A percentile compares a stretch with the other conserved stretches of the same genome.
Evolutionary conservation across 2,113 vertebrate genomes (phyloP).

Genomic region (Heterochromis multidens): DNA sequence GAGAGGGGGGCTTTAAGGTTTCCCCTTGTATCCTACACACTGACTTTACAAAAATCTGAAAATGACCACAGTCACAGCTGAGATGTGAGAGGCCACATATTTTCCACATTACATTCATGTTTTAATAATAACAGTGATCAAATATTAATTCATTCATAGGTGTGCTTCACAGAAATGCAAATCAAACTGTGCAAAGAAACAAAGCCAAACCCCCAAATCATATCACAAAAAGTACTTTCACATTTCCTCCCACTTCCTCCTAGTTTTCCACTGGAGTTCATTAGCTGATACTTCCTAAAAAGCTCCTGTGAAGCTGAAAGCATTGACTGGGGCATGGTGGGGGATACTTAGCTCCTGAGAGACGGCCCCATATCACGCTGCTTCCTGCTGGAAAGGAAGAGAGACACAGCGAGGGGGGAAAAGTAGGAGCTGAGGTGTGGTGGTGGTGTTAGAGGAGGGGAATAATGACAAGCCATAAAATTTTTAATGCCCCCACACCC

Average conservation of each 20-base stretch:
- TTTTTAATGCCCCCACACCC: constrained; percentile 51
- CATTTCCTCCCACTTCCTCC: not conserved
- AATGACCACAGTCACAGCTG: not conserved
- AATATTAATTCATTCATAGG: not conserved
- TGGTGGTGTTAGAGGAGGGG: not conserved
- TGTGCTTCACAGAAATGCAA: not conserved
- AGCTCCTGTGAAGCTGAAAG: not conserved
- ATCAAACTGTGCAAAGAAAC: not conserved
- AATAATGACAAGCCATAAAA: constrained; percentile 61
- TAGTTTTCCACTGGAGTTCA: not conserved
- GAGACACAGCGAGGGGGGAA: not conserved
- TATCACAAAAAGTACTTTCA: not conserved
- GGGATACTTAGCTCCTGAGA: constrained; percentile 3
- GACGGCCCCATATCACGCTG: not conserved
- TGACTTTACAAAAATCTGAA: not conserved
- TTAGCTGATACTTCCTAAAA: not conserved
- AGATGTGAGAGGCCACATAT: not conserved
- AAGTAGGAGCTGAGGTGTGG: not conserved
- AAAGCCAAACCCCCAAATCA: not conserved
- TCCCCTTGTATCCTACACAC: no score
- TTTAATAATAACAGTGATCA: not conserved
- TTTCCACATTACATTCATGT: not conserved
- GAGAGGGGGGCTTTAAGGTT: no score
- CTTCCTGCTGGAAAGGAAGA: not conserved
- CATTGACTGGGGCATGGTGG: not conserved